Base-by-base conservation (phyloP, 92 coral and sea anemone species). In the Phenganax stokvisi region DNA sequence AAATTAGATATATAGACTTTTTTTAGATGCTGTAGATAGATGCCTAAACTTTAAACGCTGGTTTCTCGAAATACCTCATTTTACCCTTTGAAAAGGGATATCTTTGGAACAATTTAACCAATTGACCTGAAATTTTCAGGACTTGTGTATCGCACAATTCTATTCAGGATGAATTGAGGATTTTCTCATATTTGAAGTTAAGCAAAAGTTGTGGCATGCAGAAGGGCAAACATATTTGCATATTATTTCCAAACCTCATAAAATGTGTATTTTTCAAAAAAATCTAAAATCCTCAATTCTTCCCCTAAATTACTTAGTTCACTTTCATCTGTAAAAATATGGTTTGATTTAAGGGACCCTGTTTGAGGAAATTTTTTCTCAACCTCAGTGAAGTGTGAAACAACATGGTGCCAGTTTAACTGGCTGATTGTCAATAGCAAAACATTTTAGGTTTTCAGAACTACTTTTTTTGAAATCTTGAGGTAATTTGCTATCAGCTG, bases 361-460 rank as follows among this genome's bases (percentile, higher is more conserved):
- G 76, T 20, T 30, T 20, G 25, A 58, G 72, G 80, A 82, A 7
- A 82, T 72, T 20, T 20, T 81, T 81, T 69, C 84, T 69, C 55
- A 81, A 69, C 84, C 70, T 15, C 28, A 61, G 27, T 10, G 3
- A 66, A 76, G 51, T 68, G 15, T 4, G 59, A 60, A 63, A 66
- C 79, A 54, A 67, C 85, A 81, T 81, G 85, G 67, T 57, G 85
- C 58, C 79, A 55, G 55, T 81, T 81, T 31, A 71, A 37, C 47
- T 37, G 47, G 3, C 47, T 37, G 47, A 5, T 37, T 37, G 47
- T 37, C 47, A 37, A 37, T 37, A 37, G 47, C 47, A 37, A 37
- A 2, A 37, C 3, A 37, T 2, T 37, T 37, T 37, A 2, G 47
- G 2, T 37, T 5, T 1, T 37, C 47, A 37, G 5, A 37, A 37